Evolutionary conservation across 2,113 vertebrate genomes (phyloP).

Genomic region (Orcinus orca): DNA sequence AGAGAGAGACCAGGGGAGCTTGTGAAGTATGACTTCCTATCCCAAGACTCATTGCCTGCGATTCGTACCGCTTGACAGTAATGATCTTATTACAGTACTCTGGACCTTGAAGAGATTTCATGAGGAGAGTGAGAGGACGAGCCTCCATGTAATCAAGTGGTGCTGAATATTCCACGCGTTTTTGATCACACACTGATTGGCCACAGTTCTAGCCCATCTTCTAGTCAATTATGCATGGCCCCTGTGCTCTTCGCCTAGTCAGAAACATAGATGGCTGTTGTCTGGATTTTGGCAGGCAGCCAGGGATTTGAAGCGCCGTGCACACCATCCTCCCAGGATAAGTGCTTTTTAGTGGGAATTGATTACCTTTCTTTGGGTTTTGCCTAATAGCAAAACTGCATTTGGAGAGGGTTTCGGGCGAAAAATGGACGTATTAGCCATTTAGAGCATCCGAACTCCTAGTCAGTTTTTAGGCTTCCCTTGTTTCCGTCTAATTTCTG

Average conservation of each 20-base stretch:
- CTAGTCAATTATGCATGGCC: slow-evolving; percentile 90
- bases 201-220: slow-evolving; percentile 90
- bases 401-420: slow-evolving; percentile 84
- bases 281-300: slow-evolving; percentile 84
- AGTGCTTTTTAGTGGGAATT: slow-evolving; percentile 88
- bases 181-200: slow-evolving; percentile 90
- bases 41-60: slow-evolving; percentile 87
- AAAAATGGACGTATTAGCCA: slow-evolving; percentile 81
- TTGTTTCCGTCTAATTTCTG: slow-evolving; percentile 79
- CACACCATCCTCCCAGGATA: slow-evolving; percentile 76
- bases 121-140: slow-evolving; percentile 85
- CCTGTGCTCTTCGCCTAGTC: slow-evolving; percentile 81
- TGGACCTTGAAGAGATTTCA: slow-evolving; percentile 90
- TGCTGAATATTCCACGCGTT: slow-evolving; percentile 86
- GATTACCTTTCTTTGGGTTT: slow-evolving; percentile 86
- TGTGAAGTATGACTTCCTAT: slow-evolving; percentile 89
- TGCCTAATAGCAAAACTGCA: slow-evolving; percentile 83
- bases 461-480: slow-evolving; percentile 79
- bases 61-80: slow-evolving; percentile 89
- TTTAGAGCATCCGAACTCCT: slow-evolving; percentile 81
- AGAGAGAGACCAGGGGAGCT: slow-evolving; percentile 79
- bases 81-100: slow-evolving; percentile 90
- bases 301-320: slow-evolving; percentile 80
- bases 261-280: slow-evolving; percentile 82
- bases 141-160: slow-evolving; percentile 87